phyloP scores from a whole-genome alignment of 2,113 vertebrate species.

The Vireo altiloquus region DNA sequence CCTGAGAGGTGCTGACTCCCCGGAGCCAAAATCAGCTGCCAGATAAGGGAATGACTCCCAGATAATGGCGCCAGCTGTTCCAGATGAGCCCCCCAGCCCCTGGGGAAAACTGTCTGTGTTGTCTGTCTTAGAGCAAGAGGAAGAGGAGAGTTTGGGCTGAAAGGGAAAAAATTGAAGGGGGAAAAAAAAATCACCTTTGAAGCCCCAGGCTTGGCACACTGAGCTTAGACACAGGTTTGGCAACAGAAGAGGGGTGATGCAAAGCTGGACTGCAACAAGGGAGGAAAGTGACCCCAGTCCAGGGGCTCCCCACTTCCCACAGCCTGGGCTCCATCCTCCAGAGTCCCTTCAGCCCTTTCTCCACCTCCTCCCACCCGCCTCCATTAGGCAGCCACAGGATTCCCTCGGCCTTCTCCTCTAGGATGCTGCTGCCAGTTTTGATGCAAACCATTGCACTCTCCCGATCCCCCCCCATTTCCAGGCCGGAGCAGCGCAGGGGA shows the following conservation, averaged over 20 bases:
- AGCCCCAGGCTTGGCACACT: rapidly evolving
- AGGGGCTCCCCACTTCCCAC: background rate
- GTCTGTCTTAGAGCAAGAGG: background rate
- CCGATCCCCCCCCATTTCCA: slow-evolving; percentile 36
- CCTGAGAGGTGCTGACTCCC: slow-evolving; percentile 35
- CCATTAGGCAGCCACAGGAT: slow-evolving; percentile 42
- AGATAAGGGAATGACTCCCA: slow-evolving; percentile 29
- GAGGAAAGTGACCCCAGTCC: background rate
- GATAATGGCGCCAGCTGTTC: slow-evolving; percentile 3
- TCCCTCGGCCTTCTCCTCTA: slow-evolving; percentile 67
- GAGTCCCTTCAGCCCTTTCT: background rate
- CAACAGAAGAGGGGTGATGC: background rate
- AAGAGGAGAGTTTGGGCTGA: background rate
- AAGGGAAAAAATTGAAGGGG: background rate
- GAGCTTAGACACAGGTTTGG: background rate
- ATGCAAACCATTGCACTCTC: slow-evolving; percentile 75
- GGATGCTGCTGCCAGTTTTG: slow-evolving; percentile 75
- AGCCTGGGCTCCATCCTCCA: background rate
- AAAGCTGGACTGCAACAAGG: background rate
- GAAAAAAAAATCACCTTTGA: background rate
- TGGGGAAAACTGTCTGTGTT: background rate
- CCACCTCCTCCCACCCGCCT: background rate
- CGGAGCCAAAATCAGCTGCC: background rate
- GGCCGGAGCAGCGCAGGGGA: slow-evolving; percentile 42
- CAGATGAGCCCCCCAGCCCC: background rate